These are phyloP conservation scores for Cynocephalus volans DNA, from an alignment of 2,113 vertebrate genomes.

Conservation along the genomic window DNA sequence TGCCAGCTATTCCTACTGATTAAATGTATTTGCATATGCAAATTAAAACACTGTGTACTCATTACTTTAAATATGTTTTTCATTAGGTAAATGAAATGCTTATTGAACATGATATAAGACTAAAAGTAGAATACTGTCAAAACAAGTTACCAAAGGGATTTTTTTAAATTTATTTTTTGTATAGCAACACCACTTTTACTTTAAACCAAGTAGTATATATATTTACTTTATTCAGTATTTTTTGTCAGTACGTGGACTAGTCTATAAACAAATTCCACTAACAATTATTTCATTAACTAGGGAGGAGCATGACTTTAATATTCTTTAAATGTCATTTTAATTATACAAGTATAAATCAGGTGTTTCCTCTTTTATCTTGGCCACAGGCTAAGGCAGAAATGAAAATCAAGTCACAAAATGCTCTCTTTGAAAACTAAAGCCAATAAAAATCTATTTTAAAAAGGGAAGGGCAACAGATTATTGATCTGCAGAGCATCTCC, in stretches of 20 bases:
- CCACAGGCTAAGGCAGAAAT: neutral
- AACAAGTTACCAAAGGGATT: slow-evolving; percentile 52
- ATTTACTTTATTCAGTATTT: neutral
- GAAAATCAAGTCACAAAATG: slow-evolving; percentile 21
- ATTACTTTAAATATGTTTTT: slow-evolving; percentile 89
- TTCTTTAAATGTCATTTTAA: slow-evolving; percentile 20
- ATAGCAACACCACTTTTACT: slow-evolving; percentile 44
- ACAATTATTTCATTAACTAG: neutral
- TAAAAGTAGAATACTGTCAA: slow-evolving; percentile 83
- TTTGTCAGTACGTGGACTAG: neutral
- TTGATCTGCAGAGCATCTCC: neutral
- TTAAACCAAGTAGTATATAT: neutral
- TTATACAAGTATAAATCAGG: neutral
- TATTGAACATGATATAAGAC: slow-evolving; percentile 76
- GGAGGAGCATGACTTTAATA: neutral
- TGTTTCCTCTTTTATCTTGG: neutral
- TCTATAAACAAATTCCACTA: neutral
- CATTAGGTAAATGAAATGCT: slow-evolving; percentile 89
- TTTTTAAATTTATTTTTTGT: slow-evolving; percentile 53
- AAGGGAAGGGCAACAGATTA: neutral
- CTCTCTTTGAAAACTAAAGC: neutral
- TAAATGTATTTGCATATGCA: slow-evolving; percentile 88
- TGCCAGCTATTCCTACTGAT: slow-evolving; percentile 87
- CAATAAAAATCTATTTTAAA: slow-evolving; percentile 17
- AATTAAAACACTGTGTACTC: slow-evolving; percentile 86